Evolutionary conservation across 2,797 vertebrate species (phyloP), one percentile per base, ranked within the genome.

Genomic region (Thunnus albacares): DNA sequence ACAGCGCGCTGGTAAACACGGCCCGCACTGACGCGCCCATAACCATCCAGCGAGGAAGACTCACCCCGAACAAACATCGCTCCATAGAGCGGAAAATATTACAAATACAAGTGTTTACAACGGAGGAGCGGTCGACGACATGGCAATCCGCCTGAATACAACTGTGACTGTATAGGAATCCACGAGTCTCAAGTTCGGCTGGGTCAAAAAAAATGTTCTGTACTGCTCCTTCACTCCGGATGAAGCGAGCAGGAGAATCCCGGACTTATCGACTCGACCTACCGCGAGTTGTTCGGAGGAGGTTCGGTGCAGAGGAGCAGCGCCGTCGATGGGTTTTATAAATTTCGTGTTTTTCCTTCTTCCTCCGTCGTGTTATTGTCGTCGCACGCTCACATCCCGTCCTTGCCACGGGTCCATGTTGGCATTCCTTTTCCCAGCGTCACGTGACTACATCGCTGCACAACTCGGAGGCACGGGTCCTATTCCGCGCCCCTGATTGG

Each of bases 391-490:
- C 84, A 75, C 80, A 62, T 87, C 91, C 92, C 93, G 94, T 95
- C 95, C 94, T 95, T 94, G 94, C 93, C 91, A 93, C 93, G 93
- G 93, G 83, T 95, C 95, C 95, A 95, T 94, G 95, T 96, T 93
- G 96, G 93, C 94, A 92, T 94, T 95, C 93, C 88, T 89, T 77
- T 76, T 84, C 84, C 87, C 71, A 71, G 78, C 79, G 85, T 96
- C 96, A 96, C 96, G 93, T 96, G 96, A 96, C 87, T 11, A 77
- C 91, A 84, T 88, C 83, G 92, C 93, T 90, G 93, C 90, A 92
- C 91, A 90, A 83, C 86, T 90, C 82, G 80, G 93, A 93, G 94
- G 93, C 91, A 94, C 92, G 93, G 89, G 94, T 93, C 93, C 87
- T 12, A 38, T 90, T 93, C 71, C 73, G 72, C 67, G 8, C 0